Evolutionary conservation across 2,888 invertebrate genomes (phyloP), one percentile per base, ranked within the genome.

Genomic region (Diaperis boleti): DNA sequence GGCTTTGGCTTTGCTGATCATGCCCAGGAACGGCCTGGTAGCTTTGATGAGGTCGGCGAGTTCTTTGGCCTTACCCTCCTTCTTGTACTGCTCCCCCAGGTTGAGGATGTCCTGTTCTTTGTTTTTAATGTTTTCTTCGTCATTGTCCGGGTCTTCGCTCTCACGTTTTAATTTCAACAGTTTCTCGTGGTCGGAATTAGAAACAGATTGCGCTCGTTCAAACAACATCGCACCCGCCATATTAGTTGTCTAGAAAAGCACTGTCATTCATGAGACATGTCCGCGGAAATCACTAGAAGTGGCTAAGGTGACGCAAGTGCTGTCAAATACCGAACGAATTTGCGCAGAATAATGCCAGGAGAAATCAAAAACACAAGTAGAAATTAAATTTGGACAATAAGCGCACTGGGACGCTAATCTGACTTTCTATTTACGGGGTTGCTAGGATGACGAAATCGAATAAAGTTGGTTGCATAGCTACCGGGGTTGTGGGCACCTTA

Each of bases 1-100:
- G 52, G 99, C 99, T 84, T 99, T 99, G 26, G 99, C 98, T 85
- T 99, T 99, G 81, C 98, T 98, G 77, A 99, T 95, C 73, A 92
- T 86, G 75, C 92, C 92, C 63, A 99, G 87, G 81, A 99, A 99
- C 10, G 98, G 98, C 74, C 98, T 89, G 47, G 96, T 96, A 66
- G 92, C 92, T 84, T 95, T 95, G 77, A 99, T 98, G 70, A 99
- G 86, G 74, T 95, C 93, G 11, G 94, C 94, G 71, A 94, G 84
- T 82, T 94, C 94, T 82, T 95, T 93, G 68, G 96, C 96, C 83
- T 95, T 95, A 79, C 94, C 94, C 82, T 94, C 93, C 78, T 95
- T 92, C 83, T 96, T 95, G 81, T 96, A 92, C 67, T 93, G 88
- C 80, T 92, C 92, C 49, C 96, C 97, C 71, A 98, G 86, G 78